Evolutionary conservation across 1,140 invertebrate genomes (phyloP).

Genomic region (Drosophila littoralis): DNA sequence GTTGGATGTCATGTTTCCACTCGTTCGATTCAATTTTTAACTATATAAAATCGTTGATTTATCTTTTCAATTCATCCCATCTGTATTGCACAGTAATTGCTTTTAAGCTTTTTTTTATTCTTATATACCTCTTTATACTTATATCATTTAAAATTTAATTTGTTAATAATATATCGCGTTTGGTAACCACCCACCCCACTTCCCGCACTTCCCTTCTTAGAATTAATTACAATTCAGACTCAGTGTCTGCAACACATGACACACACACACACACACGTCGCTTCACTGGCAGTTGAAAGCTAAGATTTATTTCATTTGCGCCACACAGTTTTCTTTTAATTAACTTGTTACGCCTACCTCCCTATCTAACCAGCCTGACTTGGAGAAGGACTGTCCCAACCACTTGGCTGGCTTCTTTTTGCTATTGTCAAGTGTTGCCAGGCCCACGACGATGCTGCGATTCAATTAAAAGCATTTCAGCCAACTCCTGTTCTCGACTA

Average conservation of each 20-base stretch:
- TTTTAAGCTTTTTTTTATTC: too few species aligned
- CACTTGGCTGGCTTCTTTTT: constrained; percentile 24
- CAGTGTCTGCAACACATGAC: constrained; percentile 53
- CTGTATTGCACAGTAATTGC: too few species aligned
- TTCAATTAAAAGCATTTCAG: constrained; percentile 77
- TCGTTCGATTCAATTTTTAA: too few species aligned
- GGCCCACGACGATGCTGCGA: constrained; percentile 50
- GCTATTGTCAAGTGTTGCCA: constrained; percentile 81
- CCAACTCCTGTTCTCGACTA: constrained; percentile 14
- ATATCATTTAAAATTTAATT: constrained; percentile 1
- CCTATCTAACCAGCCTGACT: neutral
- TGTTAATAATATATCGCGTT: constrained; percentile 18
- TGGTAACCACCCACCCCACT: neutral
- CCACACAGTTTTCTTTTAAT: constrained; percentile 80
- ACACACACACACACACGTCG: constrained; percentile 8
- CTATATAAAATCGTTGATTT: too few species aligned
- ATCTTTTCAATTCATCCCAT: too few species aligned
- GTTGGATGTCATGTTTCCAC: too few species aligned
- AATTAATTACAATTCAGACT: constrained; percentile 77
- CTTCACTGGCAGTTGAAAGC: constrained; percentile 2
- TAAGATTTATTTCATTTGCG: constrained; percentile 77
- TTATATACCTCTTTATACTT: too few species aligned
- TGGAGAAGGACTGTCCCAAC: neutral
- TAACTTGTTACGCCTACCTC: constrained; percentile 67
- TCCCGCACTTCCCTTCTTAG: neutral